Base-by-base conservation (phyloP, 2,113 vertebrate genomes). In the Mesocricetus auratus region DNA sequence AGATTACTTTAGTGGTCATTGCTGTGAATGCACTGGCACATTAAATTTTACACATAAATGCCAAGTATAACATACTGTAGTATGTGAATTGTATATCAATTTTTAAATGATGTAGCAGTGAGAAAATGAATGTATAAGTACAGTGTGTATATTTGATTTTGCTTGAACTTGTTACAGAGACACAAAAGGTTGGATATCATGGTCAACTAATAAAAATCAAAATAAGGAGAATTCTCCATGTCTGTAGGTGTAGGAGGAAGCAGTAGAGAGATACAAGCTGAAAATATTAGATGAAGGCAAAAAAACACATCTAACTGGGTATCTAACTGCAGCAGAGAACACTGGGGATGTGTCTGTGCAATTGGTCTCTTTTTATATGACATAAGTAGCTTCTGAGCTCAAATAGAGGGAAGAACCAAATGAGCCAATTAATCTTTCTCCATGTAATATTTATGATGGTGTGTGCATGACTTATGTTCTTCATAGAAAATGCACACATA, bases 361-460 rank as follows among this genome's bases (percentile, higher is more conserved):
- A 62, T 83, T 95, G 29, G 1, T 83, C 82, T 97, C 29, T 33
- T 94, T 88, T 56, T 78, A 50, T 56, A 31, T 85, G 45, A 17
- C 24, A 53, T 50, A 9, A 4, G 5, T 50, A 92, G 36, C 36
- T 64, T 81, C 71, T 82, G 16, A 68, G 29, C 11, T 21, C 42
- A 2, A 3, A n/a, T 6, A 22, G 50, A 85, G 71, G 96, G 95
- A 0, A 0, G 94, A 0, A 0, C 36, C 24, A 88, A 95, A 93
- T 71, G 60, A 93, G 64, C 45, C 33, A 93, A 89, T 94, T 95
- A 94, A 91, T 94, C n/a, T 94, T 88, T 79, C 79, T 74, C 39
- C 24, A 42, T 95, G 29, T 81, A 93, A 39, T 91, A 91, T 89
- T 95, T 96, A 71, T 11, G 21, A 85, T 91, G 85, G 58, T 73